Percentiles rank a stretch among this genome's conserved stretches.
phyloP scores from a whole-genome alignment of 2,888 invertebrate genomes.

The Keiferia lycopersicella region DNA sequence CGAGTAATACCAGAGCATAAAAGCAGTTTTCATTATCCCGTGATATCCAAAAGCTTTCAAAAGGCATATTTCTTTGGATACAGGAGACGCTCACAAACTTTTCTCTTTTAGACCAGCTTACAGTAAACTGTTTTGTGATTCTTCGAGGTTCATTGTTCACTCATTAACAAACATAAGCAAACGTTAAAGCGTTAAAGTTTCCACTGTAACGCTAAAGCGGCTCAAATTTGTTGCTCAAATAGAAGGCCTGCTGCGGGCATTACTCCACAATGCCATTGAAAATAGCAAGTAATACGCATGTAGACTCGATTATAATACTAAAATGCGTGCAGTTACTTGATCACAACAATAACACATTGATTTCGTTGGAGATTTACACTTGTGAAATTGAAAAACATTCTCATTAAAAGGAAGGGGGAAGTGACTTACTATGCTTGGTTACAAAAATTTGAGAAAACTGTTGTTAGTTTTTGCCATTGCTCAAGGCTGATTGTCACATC shows the following conservation, averaged over 20 bases:
- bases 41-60: not conserved
- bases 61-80: not conserved
- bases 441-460: too few relatives aligned
- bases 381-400: too few relatives aligned
- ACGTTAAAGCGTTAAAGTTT: conserved; percentile 19
- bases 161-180: conserved; percentile 20
- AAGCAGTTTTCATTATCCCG: not conserved
- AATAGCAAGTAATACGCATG: conserved; percentile 13
- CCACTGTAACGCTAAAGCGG: conserved; percentile 18
- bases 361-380: too few relatives aligned
- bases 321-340: not conserved
- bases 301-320: not conserved
- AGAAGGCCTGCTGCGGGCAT: conserved; percentile 1
- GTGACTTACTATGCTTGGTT: too few relatives aligned
- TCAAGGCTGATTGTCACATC: not conserved
- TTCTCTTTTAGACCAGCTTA: conserved; percentile 13
- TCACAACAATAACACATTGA: not conserved
- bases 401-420: not conserved
- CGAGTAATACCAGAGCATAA: too few relatives aligned
- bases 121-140: conserved; percentile 13
- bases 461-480: too few relatives aligned
- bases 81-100: not conserved
- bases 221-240: conserved; percentile 19
- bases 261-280: conserved; percentile 1
- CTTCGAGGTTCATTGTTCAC: conserved; percentile 19